Evolutionary conservation across 2,113 vertebrate genomes (phyloP), one percentile per base, ranked within the genome.

Genomic region (Hucho hucho): DNA sequence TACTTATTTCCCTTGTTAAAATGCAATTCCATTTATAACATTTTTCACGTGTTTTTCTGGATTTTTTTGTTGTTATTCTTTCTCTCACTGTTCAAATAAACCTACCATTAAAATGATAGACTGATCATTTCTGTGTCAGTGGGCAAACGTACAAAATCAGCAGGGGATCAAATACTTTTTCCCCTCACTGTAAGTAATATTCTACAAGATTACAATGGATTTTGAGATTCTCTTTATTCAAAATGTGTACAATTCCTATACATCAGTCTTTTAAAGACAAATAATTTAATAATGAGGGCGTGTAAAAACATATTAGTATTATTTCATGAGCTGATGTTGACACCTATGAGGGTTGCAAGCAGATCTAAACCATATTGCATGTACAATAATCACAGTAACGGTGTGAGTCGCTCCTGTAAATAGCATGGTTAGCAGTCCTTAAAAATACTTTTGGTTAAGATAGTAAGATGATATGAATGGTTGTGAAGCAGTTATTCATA

Each of bases 201-300:
- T 26, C 47, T 53, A 67, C 26, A 9, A 53, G 37, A 66, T 26
- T 56, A 7, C 25, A 1, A 16, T 16, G 26, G 9, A 53, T 53
- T 29, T 91, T 84, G 4, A 67, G 29, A 88, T 61, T n/a, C 18
- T 92, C 91, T 95, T 90, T 91, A 93, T 90, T 91, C 87, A 84
- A 93, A 92, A 89, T 85, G 87, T 92, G 91, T 91, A 91, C 92
- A 88, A 93, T 87, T 89, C 87, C 86, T 82, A 86, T 77, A 84
- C 79, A 91, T 83, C 87, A 89, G 43, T 94, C 92, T 93, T 92
- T 86, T 91, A 93, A 94, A 94, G 91, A 95, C 93, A 93, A 96
- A 95, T 96, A 94, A 96, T 93, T 96, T 95, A 95, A 92, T 83
- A 78, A 75, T 13, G 83, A 43, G 43, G 18, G 47, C 43, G 49